Conservation (phyloP, 2,797 vertebrate genomes). For the Micrastur ruficollis region DNA sequence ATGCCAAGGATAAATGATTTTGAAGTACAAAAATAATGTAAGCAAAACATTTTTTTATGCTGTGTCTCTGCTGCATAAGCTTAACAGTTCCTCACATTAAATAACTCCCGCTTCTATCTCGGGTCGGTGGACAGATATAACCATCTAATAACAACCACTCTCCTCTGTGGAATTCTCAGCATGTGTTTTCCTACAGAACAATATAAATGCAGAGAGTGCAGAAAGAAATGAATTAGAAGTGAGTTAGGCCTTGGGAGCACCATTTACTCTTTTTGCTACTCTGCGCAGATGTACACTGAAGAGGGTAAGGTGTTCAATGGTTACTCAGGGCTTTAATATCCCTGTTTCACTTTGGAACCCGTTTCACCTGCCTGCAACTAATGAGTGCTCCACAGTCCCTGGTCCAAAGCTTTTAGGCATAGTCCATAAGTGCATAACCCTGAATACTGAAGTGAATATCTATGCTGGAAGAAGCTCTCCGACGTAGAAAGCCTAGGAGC, state of each 20-base stretch:
- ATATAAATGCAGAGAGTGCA: neutral
- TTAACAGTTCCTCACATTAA: neutral
- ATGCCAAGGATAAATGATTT: neutral
- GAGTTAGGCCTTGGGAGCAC: neutral
- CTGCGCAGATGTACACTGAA: fast-evolving
- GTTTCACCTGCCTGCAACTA: neutral
- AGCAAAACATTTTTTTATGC: neutral
- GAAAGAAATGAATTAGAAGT: neutral
- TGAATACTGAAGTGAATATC: neutral
- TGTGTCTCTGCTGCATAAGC: neutral
- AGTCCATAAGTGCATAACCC: neutral
- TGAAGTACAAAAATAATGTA: constrained; percentile 1
- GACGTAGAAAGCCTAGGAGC: neutral
- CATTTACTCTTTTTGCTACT: neutral
- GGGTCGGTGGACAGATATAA: neutral
- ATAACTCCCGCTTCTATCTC: neutral
- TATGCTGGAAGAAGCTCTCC: neutral
- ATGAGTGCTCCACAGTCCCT: neutral
- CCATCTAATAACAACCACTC: neutral
- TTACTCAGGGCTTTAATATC: neutral
- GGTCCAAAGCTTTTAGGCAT: neutral
- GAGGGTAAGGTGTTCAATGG: neutral
- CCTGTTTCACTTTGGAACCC: neutral
- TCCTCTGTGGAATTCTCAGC: neutral
- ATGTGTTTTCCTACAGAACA: neutral